Base-by-base conservation (phyloP, 2,888 invertebrate species). In the Drosophila setosimentum region DNA sequence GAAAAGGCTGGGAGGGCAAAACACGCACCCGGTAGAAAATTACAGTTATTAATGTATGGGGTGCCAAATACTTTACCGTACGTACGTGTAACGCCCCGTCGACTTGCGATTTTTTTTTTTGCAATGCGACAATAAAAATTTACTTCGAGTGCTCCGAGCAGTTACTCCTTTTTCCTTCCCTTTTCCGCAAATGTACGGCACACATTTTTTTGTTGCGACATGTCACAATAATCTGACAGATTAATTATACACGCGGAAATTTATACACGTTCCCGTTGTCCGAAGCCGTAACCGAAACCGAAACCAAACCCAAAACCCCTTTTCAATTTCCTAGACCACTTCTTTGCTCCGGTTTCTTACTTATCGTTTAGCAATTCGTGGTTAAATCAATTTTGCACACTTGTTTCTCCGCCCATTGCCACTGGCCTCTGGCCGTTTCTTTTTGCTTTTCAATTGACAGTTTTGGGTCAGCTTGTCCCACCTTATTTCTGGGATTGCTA, bases 141-240 rank as follows among this genome's bases (percentile, higher is more conserved):
- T 83, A 83, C 84, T 83, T 49, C 57, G 57, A 45, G 37, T 54
- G 55, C 69, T 68, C 42, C 62, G 33, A 57, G 51, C 63, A 57
- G 57, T 81, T 76, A 80, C 80, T 76, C 83, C 76, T 79, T 83
- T 83, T 83, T 80, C 21, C 29, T 30, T 7, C 7, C 45, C 45
- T 50, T 81, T 64, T 42, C 67, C 61, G 76, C 75, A 80, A 69
- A 68, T 78, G 64, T 80, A 73, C 76, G 61, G 77, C 67, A 76
- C 65, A 30, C 32, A 51, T 67, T 67, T 54, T 81, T 80, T 76
- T 81, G 80, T 77, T 87, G 77, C 78, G 81, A 69, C 82, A 85
- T 91, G 91, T 91, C 92, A 91, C 89, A 92, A 92, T 92, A 92
- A 92, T 92, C 92, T 87, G 92, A 92, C 92, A 92, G 85, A 89